Conservation (phyloP, 2,113 vertebrate species). For the Nothocercus nigrocapillus region DNA sequence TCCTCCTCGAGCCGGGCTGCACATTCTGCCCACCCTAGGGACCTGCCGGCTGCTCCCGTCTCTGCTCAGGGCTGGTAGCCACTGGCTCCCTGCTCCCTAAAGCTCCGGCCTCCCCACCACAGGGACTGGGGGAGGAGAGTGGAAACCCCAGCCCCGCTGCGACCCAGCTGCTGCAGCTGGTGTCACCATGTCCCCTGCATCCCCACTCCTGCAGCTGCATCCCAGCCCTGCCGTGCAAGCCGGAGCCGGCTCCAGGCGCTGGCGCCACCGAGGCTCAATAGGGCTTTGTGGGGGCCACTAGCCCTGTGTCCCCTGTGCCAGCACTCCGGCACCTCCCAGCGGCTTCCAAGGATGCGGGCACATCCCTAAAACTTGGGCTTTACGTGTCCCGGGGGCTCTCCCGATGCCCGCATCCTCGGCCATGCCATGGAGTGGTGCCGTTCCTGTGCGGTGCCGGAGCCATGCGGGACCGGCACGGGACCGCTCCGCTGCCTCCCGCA, state of each 20-base stretch:
- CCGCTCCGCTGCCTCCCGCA: too few species aligned
- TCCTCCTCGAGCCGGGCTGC: too few species aligned
- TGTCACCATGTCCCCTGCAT: not conserved
- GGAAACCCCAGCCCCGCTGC: not conserved
- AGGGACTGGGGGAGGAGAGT: not conserved
- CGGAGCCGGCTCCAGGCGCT: not conserved
- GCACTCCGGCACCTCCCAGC: not conserved
- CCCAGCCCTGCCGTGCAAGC: not conserved
- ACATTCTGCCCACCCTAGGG: not conserved
- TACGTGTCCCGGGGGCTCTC: too few species aligned
- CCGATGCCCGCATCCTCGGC: too few species aligned
- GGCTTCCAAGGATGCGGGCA: too few species aligned
- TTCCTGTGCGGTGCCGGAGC: too few species aligned
- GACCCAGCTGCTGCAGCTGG: not conserved
- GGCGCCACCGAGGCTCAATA: not conserved
- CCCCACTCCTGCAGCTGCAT: not conserved
- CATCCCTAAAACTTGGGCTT: too few species aligned
- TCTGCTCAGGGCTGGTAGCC: not conserved
- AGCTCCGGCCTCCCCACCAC: not conserved
- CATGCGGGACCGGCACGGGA: too few species aligned
- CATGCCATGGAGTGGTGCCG: too few species aligned
- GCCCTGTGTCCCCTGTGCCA: not conserved
- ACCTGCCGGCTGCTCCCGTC: conserved; percentile 7
- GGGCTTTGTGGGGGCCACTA: not conserved
- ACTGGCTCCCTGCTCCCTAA: not conserved